Conservation (phyloP, 1,140 invertebrate genomes). For the Zaprionus lachaisei region DNA sequence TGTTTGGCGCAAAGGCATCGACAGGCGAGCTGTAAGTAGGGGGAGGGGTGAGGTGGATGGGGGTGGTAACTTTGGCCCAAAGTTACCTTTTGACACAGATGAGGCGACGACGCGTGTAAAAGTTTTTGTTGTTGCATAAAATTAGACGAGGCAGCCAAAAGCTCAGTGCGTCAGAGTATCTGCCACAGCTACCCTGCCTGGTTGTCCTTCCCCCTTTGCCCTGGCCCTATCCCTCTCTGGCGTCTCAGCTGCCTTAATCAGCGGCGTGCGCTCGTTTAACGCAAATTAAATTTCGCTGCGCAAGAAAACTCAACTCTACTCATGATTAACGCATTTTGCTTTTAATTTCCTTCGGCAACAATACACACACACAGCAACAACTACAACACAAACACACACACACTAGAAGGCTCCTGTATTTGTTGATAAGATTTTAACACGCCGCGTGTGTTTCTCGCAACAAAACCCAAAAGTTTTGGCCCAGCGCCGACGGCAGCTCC, state of each 20-base stretch:
- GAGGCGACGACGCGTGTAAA: constrained; percentile 75
- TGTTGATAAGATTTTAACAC: constrained; percentile 81
- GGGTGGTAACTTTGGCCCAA: constrained; percentile 58
- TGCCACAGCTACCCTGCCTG: not conserved
- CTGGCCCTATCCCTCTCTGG: not conserved
- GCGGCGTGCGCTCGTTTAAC: constrained; percentile 78
- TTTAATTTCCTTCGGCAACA: constrained; percentile 69
- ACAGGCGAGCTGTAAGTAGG: not conserved
- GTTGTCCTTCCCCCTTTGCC: not conserved
- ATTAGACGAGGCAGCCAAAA: constrained; percentile 48
- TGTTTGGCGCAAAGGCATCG: constrained; percentile 28
- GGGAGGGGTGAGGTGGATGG: not conserved
- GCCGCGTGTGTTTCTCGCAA: constrained; percentile 73
- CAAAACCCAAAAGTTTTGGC: constrained; percentile 66
- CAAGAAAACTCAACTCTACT: constrained; percentile 54
- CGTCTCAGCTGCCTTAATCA: constrained; percentile 69
- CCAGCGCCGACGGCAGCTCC: constrained; percentile 43
- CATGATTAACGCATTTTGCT: constrained; percentile 79
- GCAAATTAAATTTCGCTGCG: constrained; percentile 77
- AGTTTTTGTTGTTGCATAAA: constrained; percentile 76
- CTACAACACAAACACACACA: constrained; percentile 24
- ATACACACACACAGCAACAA: constrained; percentile 26
- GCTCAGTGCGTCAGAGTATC: not conserved
- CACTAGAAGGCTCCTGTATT: constrained; percentile 41
- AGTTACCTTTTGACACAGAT: constrained; percentile 70